phyloP scores from a whole-genome alignment of 2,113 vertebrate genomes.

The Cavia aperea region DNA sequence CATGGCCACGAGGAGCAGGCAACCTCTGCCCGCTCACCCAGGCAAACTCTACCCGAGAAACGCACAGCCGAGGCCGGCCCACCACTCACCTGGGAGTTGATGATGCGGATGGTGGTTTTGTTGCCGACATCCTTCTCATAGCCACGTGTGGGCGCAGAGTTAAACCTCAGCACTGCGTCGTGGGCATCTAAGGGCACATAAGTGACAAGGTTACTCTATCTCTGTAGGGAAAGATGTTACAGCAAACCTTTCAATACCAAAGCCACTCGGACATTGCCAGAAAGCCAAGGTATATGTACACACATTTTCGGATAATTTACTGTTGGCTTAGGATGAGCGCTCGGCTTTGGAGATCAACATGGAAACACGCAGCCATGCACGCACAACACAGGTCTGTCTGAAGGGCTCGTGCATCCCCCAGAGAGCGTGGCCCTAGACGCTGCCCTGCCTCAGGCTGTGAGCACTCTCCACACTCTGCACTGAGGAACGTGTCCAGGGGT shows the following conservation, averaged over 20 bases:
- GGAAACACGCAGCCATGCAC: background rate
- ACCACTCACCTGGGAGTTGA: conserved; percentile 93
- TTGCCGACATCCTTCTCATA: conserved; percentile 96
- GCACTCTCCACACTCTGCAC: too few relatives aligned
- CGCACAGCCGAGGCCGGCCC: background rate
- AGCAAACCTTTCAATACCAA: conserved; percentile 36
- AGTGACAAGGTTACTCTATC: conserved; percentile 36
- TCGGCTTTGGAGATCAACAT: background rate
- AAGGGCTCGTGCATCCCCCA: background rate
- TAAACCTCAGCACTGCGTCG: conserved; percentile 95
- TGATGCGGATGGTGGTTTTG: conserved; percentile 95
- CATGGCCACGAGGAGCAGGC: background rate
- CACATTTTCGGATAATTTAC: background rate
- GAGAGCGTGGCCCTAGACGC: background rate
- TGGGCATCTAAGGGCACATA: conserved; percentile 86
- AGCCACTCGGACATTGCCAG: background rate
- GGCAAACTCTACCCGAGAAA: background rate
- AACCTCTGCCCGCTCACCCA: background rate
- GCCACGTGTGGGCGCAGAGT: conserved; percentile 91
- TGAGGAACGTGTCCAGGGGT: background rate
- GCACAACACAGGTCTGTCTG: background rate
- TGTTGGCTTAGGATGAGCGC: background rate
- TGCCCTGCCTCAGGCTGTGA: background rate
- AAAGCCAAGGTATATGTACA: background rate
- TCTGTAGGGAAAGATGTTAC: conserved; percentile 18